Evolutionary conservation across 1,140 invertebrate species (phyloP).

Genomic region (Helicoverpa zea): DNA sequence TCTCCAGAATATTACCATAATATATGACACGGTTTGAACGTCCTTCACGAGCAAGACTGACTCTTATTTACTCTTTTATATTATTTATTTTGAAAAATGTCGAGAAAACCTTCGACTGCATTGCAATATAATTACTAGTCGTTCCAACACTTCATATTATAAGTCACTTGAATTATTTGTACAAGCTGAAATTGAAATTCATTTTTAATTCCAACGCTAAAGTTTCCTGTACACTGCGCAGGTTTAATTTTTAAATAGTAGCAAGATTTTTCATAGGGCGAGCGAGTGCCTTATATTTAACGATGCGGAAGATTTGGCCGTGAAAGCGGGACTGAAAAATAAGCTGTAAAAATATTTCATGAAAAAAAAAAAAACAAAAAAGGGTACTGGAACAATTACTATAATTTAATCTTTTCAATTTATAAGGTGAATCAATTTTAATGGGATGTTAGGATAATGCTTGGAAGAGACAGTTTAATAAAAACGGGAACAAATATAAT

Average conservation of each 20-base stretch:
- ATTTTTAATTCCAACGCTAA: slow-evolving; percentile 35
- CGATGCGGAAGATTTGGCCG: slow-evolving; percentile 36
- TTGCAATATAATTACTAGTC: slow-evolving; percentile 45
- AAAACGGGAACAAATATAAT: too few species aligned
- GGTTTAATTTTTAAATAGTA: slow-evolving; percentile 41
- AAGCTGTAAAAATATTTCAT: slow-evolving; percentile 4
- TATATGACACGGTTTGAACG: too few species aligned
- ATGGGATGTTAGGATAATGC: background rate
- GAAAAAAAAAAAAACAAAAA: slow-evolving; percentile 14
- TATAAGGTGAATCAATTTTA: background rate
- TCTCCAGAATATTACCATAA: too few species aligned
- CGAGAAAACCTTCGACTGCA: slow-evolving; percentile 2
- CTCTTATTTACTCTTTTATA: too few species aligned
- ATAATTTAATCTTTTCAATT: too few species aligned
- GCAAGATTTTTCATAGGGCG: slow-evolving; percentile 32
- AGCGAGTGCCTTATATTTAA: slow-evolving; percentile 18
- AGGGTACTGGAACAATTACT: too few species aligned
- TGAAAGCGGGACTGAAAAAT: slow-evolving; percentile 22
- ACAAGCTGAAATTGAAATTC: slow-evolving; percentile 30
- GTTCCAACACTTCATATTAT: slow-evolving; percentile 47
- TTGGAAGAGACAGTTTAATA: background rate
- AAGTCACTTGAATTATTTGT: slow-evolving; percentile 42
- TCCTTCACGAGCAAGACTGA: too few species aligned
- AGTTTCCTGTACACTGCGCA: slow-evolving; percentile 32
- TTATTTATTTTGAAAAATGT: too few species aligned